A percentile compares a stretch with the other conserved stretches of the same genome.
These are phyloP conservation scores for Omphaloscelis lunosa DNA, from an alignment of 2,888 invertebrate genomes.

Conservation along the genomic window DNA sequence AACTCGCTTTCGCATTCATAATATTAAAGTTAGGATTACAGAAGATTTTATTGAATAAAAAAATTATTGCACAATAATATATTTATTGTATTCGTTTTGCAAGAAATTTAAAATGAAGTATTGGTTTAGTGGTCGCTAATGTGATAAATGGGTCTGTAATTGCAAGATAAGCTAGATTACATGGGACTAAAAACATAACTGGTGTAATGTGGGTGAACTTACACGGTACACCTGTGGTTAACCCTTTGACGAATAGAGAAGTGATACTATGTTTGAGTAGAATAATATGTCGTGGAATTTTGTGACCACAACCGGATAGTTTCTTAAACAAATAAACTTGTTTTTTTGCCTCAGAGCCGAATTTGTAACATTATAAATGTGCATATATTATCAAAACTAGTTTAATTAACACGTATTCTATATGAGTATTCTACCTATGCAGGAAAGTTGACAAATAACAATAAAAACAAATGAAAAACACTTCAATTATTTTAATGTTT, in stretches of 20 bases:
- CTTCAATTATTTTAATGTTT: not conserved
- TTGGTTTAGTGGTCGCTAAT: not conserved
- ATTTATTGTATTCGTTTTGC: not conserved
- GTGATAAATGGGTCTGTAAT: not conserved
- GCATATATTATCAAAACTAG: slow-evolving; percentile 58
- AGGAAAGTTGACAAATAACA: not conserved
- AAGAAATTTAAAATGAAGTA: too few species aligned
- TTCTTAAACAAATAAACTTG: slow-evolving; percentile 16
- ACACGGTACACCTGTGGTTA: too few species aligned
- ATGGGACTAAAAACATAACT: not conserved
- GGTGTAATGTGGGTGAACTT: too few species aligned
- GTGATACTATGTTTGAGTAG: not conserved
- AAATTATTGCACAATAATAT: not conserved
- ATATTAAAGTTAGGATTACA: too few species aligned
- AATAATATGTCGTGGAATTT: not conserved
- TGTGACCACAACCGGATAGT: not conserved
- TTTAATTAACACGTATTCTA: slow-evolving; percentile 31
- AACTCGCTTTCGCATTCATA: too few species aligned
- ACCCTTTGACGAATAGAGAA: too few species aligned
- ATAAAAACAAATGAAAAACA: too few species aligned
- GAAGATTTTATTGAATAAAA: slow-evolving; percentile 4
- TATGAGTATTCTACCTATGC: not conserved
- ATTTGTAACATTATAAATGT: slow-evolving; percentile 23
- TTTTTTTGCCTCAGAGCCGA: not conserved
- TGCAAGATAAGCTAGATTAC: too few species aligned